Evolutionary conservation across 2,113 vertebrate genomes (phyloP).

Genomic region (Myrmecobius fasciatus): DNA sequence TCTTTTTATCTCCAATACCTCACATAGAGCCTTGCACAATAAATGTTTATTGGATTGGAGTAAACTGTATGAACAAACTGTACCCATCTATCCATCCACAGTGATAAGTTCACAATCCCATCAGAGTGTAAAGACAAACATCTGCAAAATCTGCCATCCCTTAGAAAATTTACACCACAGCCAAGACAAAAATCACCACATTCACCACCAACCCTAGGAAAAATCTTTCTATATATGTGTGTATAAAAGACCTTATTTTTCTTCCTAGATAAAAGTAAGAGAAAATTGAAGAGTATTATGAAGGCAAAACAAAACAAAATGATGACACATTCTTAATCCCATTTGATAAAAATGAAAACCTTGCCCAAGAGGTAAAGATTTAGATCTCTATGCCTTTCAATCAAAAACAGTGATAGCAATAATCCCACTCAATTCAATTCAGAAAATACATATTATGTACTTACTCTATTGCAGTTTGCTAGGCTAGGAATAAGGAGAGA

Average conservation of each 20-base stretch:
- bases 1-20: not conserved
- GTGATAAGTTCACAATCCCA: not conserved
- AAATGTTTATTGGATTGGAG: not conserved
- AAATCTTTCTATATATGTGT: not conserved
- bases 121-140: not conserved
- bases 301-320: not conserved
- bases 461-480: not conserved
- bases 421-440: not conserved
- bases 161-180: not conserved
- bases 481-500: not conserved
- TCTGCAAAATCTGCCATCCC: conserved; percentile 30
- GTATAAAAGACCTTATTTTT: conserved; percentile 8
- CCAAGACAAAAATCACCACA: not conserved
- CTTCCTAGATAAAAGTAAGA: conserved; percentile 50
- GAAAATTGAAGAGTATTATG: conserved; percentile 52
- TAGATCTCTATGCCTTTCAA: conserved; percentile 5
- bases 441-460: not conserved
- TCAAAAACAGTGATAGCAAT: conserved; percentile 25
- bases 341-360: conserved; percentile 42
- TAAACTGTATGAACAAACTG: not conserved
- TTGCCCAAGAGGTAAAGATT: conserved; percentile 29
- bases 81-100: not conserved
- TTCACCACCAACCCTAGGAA: not conserved
- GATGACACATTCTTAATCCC: conserved; percentile 49
- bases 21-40: not conserved